Evolutionary conservation across 2,888 invertebrate species (phyloP).

Genomic region (Drosophila infuscata): DNA sequence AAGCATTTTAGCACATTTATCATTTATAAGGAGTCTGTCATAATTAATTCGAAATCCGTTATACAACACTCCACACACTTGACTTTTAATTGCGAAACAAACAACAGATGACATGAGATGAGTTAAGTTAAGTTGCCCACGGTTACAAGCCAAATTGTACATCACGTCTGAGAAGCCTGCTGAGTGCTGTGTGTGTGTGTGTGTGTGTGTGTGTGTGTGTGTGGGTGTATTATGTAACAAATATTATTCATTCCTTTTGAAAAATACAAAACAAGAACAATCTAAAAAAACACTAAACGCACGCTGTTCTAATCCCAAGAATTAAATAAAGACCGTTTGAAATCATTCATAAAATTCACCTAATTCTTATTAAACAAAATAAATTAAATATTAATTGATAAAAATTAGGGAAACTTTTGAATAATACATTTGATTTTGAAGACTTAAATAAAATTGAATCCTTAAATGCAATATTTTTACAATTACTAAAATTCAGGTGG

Average conservation of each 20-base stretch:
- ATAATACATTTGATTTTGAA: not conserved
- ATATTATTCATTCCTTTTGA: constrained; percentile 1
- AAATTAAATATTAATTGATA: not conserved
- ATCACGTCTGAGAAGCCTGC: not conserved
- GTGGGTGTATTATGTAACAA: not conserved
- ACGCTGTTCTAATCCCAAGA: not conserved
- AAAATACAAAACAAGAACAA: not conserved
- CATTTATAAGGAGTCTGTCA: not conserved
- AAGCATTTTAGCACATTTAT: not conserved
- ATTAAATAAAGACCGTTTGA: not conserved
- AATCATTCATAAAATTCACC: not conserved
- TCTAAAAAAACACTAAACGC: not conserved
- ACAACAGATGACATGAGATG: constrained; percentile 1
- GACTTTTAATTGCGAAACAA: constrained; percentile 4
- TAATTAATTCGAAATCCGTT: not conserved
- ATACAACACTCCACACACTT: not conserved
- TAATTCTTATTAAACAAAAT: not conserved
- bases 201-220: not conserved
- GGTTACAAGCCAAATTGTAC: not conserved
- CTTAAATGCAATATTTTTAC: no score
- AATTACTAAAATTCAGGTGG: no score
- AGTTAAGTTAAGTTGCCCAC: not conserved
- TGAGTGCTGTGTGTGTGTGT: not conserved
- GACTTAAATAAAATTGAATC: no score
- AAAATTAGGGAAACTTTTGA: not conserved